Evolutionary conservation across 1,140 invertebrate genomes (phyloP).

Genomic region (Pseudomyrmex concolor): DNA sequence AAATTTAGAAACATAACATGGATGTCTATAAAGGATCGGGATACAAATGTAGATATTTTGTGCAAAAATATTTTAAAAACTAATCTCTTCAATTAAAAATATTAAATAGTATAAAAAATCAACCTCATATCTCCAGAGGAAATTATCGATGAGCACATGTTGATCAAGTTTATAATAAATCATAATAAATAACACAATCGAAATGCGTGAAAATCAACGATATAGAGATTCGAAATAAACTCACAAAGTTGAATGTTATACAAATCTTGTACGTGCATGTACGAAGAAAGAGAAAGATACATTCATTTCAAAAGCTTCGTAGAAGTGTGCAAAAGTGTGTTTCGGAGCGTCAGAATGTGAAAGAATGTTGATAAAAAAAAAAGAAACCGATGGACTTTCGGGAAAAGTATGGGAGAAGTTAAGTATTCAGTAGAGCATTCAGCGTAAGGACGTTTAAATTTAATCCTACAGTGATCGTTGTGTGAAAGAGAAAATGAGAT

Average conservation of each 20-base stretch:
- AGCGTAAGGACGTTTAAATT: constrained; percentile 43
- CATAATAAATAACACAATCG: background rate
- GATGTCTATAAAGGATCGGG: constrained; percentile 19
- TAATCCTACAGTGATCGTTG: constrained; percentile 62
- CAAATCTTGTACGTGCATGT: constrained; percentile 43
- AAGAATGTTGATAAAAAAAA: constrained; percentile 29
- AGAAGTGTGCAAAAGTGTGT: constrained; percentile 22
- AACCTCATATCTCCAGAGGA: constrained; percentile 17
- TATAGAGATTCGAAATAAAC: constrained; percentile 1
- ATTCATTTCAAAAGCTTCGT: constrained; percentile 42
- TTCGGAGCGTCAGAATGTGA: constrained; percentile 28
- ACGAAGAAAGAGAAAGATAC: constrained; percentile 31
- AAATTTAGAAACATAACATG: constrained; percentile 27
- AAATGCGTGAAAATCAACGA: too few species aligned
- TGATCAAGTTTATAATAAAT: constrained; percentile 22
- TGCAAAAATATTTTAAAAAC: constrained; percentile 22
- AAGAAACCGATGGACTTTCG: constrained; percentile 32
- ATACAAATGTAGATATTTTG: constrained; percentile 4
- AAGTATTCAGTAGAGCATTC: constrained; percentile 47
- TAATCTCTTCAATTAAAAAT: constrained; percentile 14
- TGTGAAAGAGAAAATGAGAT: constrained; percentile 28
- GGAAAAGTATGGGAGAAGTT: constrained; percentile 26
- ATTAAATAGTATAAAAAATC: constrained; percentile 41
- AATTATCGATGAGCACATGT: constrained; percentile 29
- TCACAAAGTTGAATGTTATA: constrained; percentile 10